Conservation (phyloP, 2,888 invertebrate genomes). For the Agonum fuliginosum region DNA sequence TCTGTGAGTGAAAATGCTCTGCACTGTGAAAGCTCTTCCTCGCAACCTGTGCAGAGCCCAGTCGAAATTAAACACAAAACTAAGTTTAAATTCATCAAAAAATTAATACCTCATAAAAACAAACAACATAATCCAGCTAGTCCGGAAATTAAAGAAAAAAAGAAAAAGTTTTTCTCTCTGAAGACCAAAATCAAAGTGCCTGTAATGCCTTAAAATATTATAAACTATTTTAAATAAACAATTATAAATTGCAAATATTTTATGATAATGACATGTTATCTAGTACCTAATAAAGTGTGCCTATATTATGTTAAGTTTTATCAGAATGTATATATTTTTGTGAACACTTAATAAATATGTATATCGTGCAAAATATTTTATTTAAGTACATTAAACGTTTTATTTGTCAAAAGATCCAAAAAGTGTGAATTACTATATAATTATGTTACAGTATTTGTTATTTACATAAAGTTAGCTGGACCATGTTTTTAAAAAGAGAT, state of each 20-base stretch:
- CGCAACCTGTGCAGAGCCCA: constrained; percentile 60
- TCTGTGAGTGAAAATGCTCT: constrained; percentile 51
- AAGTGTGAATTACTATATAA: too few relatives aligned
- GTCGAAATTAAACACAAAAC: constrained; percentile 64
- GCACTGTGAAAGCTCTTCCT: constrained; percentile 6
- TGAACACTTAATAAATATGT: constrained; percentile 36
- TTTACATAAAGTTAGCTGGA: too few relatives aligned
- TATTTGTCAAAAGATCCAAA: too few relatives aligned
- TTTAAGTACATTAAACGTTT: not conserved
- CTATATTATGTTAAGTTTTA: constrained; percentile 50
- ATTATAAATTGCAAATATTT: not conserved
- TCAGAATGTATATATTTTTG: constrained; percentile 49
- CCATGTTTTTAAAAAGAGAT: too few relatives aligned
- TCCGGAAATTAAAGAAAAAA: constrained; percentile 59
- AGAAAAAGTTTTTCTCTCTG: constrained; percentile 37
- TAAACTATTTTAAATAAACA: not conserved
- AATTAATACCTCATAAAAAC: constrained; percentile 61
- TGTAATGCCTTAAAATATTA: constrained; percentile 23
- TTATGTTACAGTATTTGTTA: too few relatives aligned
- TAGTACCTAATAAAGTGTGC: constrained; percentile 35
- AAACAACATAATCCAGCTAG: constrained; percentile 56
- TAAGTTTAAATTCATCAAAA: constrained; percentile 63
- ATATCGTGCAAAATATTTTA: constrained; percentile 50
- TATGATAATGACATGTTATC: constrained; percentile 17
- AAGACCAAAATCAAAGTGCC: constrained; percentile 46